Conservation (phyloP, 2,888 invertebrate genomes). For the Dasypolia templi region DNA sequence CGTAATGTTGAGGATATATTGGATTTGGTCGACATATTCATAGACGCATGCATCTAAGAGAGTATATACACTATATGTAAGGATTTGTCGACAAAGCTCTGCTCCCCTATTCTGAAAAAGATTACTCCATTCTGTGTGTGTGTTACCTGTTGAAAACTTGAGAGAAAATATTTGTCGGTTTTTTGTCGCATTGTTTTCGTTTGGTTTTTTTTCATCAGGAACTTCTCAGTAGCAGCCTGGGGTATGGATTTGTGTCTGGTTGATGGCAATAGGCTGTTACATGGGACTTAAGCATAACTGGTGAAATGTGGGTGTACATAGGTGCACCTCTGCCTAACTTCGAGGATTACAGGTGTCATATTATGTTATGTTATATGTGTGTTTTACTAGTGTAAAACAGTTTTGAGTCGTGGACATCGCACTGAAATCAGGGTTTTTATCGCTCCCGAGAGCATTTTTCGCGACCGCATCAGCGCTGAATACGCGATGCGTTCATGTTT, state of each 20-base stretch:
- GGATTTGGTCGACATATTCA: slow-evolving; percentile 50
- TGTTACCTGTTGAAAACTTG: slow-evolving; percentile 47
- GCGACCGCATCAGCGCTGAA: slow-evolving; percentile 19
- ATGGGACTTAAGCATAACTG: neutral
- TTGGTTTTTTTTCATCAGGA: neutral
- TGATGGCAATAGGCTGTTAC: neutral
- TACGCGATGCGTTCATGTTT: slow-evolving; percentile 8
- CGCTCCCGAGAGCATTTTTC: slow-evolving; percentile 14
- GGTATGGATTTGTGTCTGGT: no score
- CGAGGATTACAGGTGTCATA: no score
- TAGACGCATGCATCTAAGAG: slow-evolving; percentile 25
- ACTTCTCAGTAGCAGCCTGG: neutral
- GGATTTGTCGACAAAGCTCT: slow-evolving; percentile 53
- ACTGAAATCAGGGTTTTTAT: slow-evolving; percentile 6
- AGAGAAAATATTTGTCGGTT: slow-evolving; percentile 24
- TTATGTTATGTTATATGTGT: neutral
- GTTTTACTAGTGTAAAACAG: slow-evolving; percentile 3
- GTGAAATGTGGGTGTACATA: neutral
- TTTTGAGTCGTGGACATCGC: neutral
- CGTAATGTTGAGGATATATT: slow-evolving; percentile 37
- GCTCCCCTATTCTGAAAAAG: slow-evolving; percentile 31
- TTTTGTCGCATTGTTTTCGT: neutral
- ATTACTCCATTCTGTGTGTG: slow-evolving; percentile 40
- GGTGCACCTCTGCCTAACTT: neutral
- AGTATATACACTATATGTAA: slow-evolving; percentile 45